These are phyloP conservation scores for Octopus bimaculoides DNA, from an alignment of 1,140 invertebrate genomes.

Conservation along the genomic window DNA sequence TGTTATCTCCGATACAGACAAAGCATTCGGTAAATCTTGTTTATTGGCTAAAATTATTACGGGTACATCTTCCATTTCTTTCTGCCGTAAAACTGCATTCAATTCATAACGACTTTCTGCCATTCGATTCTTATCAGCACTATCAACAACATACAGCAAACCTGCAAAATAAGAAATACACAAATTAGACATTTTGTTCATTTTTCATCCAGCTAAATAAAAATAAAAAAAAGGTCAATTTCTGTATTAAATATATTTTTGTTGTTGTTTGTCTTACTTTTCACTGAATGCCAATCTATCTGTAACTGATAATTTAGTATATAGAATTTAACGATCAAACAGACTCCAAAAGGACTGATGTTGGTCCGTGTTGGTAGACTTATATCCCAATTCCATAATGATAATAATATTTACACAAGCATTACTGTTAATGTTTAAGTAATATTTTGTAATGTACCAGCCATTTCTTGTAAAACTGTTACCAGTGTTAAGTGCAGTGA, in stretches of 20 bases:
- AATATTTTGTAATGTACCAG: too few species aligned
- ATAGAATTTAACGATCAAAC: too few species aligned
- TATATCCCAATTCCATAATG: too few species aligned
- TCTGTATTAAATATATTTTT: background rate
- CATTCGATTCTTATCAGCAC: slow-evolving; percentile 94
- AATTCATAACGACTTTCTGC: slow-evolving; percentile 91
- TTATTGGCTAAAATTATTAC: slow-evolving; percentile 47
- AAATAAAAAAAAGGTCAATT: background rate
- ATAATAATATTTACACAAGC: too few species aligned
- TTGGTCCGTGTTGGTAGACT: too few species aligned
- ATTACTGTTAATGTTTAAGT: too few species aligned
- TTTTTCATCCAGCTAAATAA: background rate
- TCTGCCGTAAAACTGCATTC: slow-evolving; percentile 53
- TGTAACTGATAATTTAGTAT: background rate
- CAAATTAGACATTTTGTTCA: background rate
- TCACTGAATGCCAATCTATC: background rate
- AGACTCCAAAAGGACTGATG: too few species aligned
- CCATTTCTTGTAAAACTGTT: too few species aligned
- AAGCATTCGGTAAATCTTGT: slow-evolving; percentile 41
- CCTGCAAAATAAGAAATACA: slow-evolving; percentile 59
- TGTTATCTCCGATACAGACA: slow-evolving; percentile 30
- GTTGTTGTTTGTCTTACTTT: background rate
- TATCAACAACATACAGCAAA: slow-evolving; percentile 96
- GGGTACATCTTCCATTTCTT: slow-evolving; percentile 36
- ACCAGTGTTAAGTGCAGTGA: too few species aligned